Percentiles rank a stretch among this genome's conserved stretches.
Evolutionary conservation across 1,140 invertebrate species (phyloP).

Genomic region (Drosophila albomicans): DNA sequence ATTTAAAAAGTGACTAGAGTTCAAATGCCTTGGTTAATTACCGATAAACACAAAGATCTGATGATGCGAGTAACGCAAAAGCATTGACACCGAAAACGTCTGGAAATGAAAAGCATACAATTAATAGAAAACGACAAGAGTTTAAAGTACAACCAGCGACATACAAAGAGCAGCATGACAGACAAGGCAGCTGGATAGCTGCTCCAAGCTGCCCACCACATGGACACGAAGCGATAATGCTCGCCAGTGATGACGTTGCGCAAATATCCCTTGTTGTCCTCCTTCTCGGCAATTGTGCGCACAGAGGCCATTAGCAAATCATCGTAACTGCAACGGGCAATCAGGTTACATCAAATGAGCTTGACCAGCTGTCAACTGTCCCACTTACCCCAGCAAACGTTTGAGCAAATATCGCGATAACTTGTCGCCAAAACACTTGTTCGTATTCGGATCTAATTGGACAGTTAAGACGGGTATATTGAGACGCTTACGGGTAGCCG

Average conservation of each 20-base stretch:
- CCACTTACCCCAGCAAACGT: conserved; percentile 94
- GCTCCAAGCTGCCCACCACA: conserved; percentile 97
- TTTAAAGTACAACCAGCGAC: conserved; percentile 85
- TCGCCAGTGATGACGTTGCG: conserved; percentile 99
- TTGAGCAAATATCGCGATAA: conserved; percentile 96
- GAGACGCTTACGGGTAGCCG: conserved; percentile 92
- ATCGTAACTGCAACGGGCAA: conserved; percentile 89
- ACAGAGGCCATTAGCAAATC: conserved; percentile 98
- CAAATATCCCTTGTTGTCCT: conserved; percentile 98
- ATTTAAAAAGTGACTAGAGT: not conserved
- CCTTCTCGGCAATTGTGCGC: conserved; percentile 96
- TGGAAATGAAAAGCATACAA: conserved; percentile 84
- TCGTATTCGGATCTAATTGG: conserved; percentile 93
- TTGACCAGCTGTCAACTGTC: conserved; percentile 12
- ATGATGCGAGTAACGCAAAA: conserved; percentile 98
- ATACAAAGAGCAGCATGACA: conserved; percentile 99
- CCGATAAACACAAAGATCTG: conserved; percentile 99
- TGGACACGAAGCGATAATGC: conserved; percentile 98
- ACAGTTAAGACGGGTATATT: conserved; percentile 97
- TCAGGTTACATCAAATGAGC: not conserved
- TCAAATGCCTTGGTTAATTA: conserved; percentile 86
- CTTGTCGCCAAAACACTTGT: conserved; percentile 96
- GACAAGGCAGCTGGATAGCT: conserved; percentile 97
- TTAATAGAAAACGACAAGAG: not conserved
- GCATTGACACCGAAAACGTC: conserved; percentile 99